These are phyloP conservation scores for Aphidius gifuensis DNA, from an alignment of 1,140 invertebrate genomes.

Conservation along the genomic window DNA sequence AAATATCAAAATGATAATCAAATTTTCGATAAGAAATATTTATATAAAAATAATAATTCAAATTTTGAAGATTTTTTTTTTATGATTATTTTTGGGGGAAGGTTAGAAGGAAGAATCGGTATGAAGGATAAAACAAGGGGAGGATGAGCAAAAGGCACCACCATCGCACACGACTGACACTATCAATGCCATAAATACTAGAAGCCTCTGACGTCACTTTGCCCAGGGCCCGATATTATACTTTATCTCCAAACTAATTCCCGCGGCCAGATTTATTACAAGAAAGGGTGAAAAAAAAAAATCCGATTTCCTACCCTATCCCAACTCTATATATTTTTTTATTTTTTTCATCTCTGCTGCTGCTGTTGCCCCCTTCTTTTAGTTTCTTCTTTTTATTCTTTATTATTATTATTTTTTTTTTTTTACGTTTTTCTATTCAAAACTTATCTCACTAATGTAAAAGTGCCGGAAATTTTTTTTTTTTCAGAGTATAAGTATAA, in stretches of 20 bases:
- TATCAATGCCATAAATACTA: slow-evolving; percentile 47
- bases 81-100: neutral
- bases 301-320: slow-evolving; percentile 18
- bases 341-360: neutral
- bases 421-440: slow-evolving; percentile 21
- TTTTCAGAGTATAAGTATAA: neutral
- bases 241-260: slow-evolving; percentile 51
- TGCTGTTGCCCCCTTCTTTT: neutral
- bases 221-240: slow-evolving; percentile 48
- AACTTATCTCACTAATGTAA: slow-evolving; percentile 41
- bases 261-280: slow-evolving; percentile 49
- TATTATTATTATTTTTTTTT: slow-evolving; percentile 13
- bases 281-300: slow-evolving; percentile 45
- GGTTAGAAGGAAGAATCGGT: neutral
- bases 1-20: too few relatives aligned
- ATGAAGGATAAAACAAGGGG: neutral
- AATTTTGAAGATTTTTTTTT: too few relatives aligned
- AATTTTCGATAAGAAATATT: too few relatives aligned
- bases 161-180: slow-evolving; percentile 42
- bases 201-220: slow-evolving; percentile 47
- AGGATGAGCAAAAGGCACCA: neutral
- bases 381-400: slow-evolving; percentile 10
- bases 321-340: slow-evolving; percentile 19
- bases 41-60: too few relatives aligned
- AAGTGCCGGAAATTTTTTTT: slow-evolving; percentile 28